Conservation (phyloP, 2,888 invertebrate genomes). For the Ectropis crepuscularia region DNA sequence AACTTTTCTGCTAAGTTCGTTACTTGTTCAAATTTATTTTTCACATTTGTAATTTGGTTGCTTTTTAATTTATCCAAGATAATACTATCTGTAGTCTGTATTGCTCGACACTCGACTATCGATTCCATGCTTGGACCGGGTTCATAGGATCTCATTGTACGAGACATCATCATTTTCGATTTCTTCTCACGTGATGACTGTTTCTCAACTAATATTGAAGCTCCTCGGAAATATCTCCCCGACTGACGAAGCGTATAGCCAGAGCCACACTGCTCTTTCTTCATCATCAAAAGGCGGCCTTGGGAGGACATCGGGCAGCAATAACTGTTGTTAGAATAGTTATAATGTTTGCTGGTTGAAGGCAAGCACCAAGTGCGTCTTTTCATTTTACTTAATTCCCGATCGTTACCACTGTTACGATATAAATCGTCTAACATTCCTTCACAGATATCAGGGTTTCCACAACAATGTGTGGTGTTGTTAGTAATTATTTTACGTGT, state of each 20-base stretch:
- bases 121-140: neutral
- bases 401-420: slow-evolving; percentile 27
- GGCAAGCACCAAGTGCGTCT: neutral
- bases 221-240: slow-evolving; percentile 34
- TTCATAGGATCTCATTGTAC: neutral
- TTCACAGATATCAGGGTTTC: slow-evolving; percentile 45
- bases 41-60: neutral
- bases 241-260: slow-evolving; percentile 25
- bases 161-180: neutral
- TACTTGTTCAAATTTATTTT: slow-evolving; percentile 2
- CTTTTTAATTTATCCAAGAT: neutral
- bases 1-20: slow-evolving; percentile 5
- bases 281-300: slow-evolving; percentile 50
- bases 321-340: slow-evolving; percentile 42
- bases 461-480: slow-evolving; percentile 37
- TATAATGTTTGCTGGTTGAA: slow-evolving; percentile 13
- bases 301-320: slow-evolving; percentile 61
- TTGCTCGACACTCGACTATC: neutral
- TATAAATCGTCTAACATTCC: slow-evolving; percentile 54
- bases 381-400: neutral
- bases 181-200: neutral
- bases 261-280: slow-evolving; percentile 30
- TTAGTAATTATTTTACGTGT: slow-evolving; percentile 46
- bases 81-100: neutral
- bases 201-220: slow-evolving; percentile 42